These are phyloP conservation scores for Falcunculus frontatus DNA, from an alignment of 2,113 vertebrate genomes.

Conservation along the genomic window DNA sequence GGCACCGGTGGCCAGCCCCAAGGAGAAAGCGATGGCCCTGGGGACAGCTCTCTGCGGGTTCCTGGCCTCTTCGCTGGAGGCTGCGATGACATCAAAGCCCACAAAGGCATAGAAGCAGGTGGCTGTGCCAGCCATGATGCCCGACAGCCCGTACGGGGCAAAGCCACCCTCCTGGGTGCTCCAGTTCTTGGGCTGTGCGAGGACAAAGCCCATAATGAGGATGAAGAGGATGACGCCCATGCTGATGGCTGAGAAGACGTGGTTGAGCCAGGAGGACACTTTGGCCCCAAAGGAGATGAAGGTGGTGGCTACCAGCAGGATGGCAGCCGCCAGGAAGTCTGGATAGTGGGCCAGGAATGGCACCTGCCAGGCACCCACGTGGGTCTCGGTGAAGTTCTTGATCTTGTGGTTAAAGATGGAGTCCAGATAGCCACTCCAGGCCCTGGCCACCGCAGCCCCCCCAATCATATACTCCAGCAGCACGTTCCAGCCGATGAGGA, in stretches of 20 bases:
- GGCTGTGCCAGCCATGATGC: conserved; percentile 89
- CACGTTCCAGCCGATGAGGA: conserved; percentile 96
- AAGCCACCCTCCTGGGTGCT: conserved; percentile 86
- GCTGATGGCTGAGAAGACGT: conserved; percentile 85
- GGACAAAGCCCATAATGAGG: conserved; percentile 85
- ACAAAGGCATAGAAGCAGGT: conserved; percentile 96
- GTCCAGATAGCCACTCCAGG: conserved; percentile 95
- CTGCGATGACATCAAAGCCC: conserved; percentile 93
- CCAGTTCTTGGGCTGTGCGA: conserved; percentile 90
- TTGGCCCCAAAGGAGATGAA: conserved; percentile 93
- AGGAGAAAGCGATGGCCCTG: conserved; percentile 85
- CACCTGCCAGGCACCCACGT: conserved; percentile 85
- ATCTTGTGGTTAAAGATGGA: conserved; percentile 91
- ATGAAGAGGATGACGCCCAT: conserved; percentile 86
- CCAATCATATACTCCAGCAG: conserved; percentile 94
- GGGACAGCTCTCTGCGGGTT: conserved; percentile 88
- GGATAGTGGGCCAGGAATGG: conserved; percentile 89
- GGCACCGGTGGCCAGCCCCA: conserved; percentile 81
- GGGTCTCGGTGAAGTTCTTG: conserved; percentile 88
- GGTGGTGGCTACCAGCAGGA: conserved; percentile 83
- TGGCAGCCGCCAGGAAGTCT: conserved; percentile 85
- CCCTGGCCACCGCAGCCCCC: conserved; percentile 88
- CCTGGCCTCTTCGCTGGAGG: conserved; percentile 91
- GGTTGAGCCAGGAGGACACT: conserved; percentile 95
- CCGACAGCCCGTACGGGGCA: conserved; percentile 86